These are phyloP conservation scores for Muschampia plurimacula DNA, from an alignment of 2,888 invertebrate species.

Conservation along the genomic window DNA sequence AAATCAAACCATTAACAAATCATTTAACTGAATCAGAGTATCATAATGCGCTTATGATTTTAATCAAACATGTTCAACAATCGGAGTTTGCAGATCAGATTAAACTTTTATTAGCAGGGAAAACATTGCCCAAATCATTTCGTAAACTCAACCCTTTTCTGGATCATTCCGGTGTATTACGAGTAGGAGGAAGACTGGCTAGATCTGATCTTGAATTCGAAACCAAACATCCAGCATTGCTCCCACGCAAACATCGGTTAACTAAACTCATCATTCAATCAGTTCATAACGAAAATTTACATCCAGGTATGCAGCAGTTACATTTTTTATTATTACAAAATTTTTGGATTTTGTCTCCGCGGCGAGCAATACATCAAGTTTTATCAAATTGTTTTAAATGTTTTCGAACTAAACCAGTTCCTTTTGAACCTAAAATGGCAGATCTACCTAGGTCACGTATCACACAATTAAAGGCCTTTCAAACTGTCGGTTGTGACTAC, in stretches of 20 bases:
- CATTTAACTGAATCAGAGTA: not conserved
- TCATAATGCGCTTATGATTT: slow-evolving; percentile 4
- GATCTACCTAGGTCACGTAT: too few species aligned
- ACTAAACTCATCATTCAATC: too few species aligned
- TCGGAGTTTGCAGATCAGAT: not conserved
- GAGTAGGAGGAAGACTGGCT: not conserved
- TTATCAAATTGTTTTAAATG: too few species aligned
- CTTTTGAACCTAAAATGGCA: too few species aligned
- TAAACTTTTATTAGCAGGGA: slow-evolving; percentile 7
- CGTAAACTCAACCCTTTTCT: not conserved
- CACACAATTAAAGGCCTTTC: not conserved
- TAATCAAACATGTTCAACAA: slow-evolving; percentile 3
- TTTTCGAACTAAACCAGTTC: too few species aligned
- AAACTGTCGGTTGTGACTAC: slow-evolving; percentile 4
- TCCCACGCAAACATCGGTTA: not conserved
- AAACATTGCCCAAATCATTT: slow-evolving; percentile 8
- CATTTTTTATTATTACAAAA: too few species aligned
- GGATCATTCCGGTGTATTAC: too few species aligned
- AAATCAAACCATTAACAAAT: slow-evolving; percentile 8
- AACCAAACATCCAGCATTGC: slow-evolving; percentile 6
- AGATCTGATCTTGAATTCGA: slow-evolving; percentile 5
- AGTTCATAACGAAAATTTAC: too few species aligned
- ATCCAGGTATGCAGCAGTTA: too few species aligned
- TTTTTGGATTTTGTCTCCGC: too few species aligned
- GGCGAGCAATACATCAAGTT: too few species aligned